These are phyloP conservation scores for Alectura lathami DNA, from an alignment of 2,113 vertebrate genomes.

Conservation along the genomic window DNA sequence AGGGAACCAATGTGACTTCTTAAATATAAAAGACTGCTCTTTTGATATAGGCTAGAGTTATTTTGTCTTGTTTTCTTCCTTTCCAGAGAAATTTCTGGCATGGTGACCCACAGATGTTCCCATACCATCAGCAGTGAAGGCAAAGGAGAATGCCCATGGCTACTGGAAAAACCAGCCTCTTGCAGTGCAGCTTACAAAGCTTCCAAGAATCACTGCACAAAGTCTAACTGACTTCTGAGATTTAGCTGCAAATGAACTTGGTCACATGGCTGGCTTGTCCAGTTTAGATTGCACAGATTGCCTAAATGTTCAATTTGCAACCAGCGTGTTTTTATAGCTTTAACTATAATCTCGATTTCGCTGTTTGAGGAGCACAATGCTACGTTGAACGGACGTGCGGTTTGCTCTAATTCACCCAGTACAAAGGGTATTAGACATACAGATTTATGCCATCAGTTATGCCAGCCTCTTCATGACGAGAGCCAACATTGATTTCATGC, in stretches of 20 bases:
- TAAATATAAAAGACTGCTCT: neutral
- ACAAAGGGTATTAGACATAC: neutral
- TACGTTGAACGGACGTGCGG: neutral
- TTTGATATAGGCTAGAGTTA: neutral
- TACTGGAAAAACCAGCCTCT: neutral
- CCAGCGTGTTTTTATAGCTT: neutral
- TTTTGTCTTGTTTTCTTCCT: neutral
- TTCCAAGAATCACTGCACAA: neutral
- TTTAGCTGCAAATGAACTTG: accelerated
- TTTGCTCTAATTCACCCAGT: neutral
- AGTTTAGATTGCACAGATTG: neutral
- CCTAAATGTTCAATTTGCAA: neutral
- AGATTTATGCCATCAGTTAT: neutral
- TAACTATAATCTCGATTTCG: neutral
- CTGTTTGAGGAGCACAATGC: neutral
- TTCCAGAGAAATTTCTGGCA: neutral
- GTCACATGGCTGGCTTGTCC: neutral
- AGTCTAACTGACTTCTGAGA: neutral
- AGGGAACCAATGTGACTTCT: neutral
- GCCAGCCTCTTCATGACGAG: neutral
- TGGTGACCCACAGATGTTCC: neutral
- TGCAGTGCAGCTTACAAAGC: neutral
- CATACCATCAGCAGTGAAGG: accelerated
- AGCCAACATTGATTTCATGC: neutral
- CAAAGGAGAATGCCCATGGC: neutral